phyloP scores from a whole-genome alignment of 2,888 invertebrate species.

The Heliothis peltigera region DNA sequence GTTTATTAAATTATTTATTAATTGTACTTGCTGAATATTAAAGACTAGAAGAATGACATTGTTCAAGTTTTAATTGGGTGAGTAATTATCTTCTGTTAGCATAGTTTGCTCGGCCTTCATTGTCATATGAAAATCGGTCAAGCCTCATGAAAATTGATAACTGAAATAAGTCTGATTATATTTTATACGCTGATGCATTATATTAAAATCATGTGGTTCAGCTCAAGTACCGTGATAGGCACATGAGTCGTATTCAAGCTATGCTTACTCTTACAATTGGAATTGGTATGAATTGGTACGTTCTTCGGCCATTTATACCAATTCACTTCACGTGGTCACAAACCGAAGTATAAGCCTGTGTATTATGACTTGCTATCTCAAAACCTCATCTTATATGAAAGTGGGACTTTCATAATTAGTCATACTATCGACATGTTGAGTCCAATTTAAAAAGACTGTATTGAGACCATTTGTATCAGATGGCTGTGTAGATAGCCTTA shows the following conservation, averaged over 20 bases:
- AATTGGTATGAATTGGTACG: not conserved
- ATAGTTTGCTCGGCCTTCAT: constrained; percentile 45
- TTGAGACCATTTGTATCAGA: too few species aligned
- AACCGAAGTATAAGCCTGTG: too few species aligned
- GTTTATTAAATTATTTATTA: constrained; percentile 21
- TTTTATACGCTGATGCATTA: constrained; percentile 1
- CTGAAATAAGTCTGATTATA: constrained; percentile 20
- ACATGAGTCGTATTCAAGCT: not conserved
- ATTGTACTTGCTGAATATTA: constrained; percentile 6
- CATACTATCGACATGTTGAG: not conserved
- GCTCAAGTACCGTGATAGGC: not conserved
- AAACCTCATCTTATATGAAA: too few species aligned
- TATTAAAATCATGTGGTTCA: not conserved
- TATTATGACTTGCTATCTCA: too few species aligned
- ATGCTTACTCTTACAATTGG: not conserved
- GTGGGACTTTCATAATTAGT: too few species aligned
- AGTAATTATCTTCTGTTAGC: constrained; percentile 33
- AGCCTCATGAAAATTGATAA: constrained; percentile 54
- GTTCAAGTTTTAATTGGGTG: constrained; percentile 34
- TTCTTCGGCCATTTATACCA: not conserved
- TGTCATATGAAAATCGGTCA: constrained; percentile 48
- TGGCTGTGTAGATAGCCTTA: too few species aligned
- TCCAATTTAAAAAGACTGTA: too few species aligned
- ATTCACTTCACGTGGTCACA: not conserved
- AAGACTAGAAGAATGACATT: constrained; percentile 3